A percentile compares a stretch with the other conserved stretches of the same genome.
phyloP scores from a whole-genome alignment of 2,797 vertebrate genomes.

The Dendrocincla tyrannina region DNA sequence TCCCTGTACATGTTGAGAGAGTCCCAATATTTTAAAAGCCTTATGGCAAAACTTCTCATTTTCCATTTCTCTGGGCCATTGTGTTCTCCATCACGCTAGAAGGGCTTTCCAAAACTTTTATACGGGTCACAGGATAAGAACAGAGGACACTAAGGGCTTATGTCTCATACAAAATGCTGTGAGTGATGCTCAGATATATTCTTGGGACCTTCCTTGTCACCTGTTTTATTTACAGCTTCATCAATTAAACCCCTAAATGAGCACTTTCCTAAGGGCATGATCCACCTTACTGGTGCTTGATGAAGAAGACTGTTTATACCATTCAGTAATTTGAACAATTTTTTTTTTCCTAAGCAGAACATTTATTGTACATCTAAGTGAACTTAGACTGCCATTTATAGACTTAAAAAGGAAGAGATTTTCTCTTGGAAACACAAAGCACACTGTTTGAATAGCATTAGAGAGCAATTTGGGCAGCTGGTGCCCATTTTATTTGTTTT shows the following conservation, averaged over 20 bases:
- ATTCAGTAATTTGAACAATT: background rate
- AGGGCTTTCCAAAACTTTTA: background rate
- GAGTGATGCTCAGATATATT: background rate
- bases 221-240: background rate
- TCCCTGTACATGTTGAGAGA: background rate
- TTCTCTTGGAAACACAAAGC: constrained; percentile 28
- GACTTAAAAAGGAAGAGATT: constrained; percentile 13
- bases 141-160: background rate
- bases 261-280: background rate
- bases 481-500: constrained; percentile 49
- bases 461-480: constrained; percentile 54
- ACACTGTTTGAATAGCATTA: constrained; percentile 48
- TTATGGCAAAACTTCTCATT: background rate
- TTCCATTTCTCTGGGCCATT: background rate
- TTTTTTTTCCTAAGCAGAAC: background rate
- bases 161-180: background rate
- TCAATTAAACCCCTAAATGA: background rate
- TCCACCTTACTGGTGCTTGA: background rate
- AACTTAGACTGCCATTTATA: constrained; percentile 42
- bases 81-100: background rate
- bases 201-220: background rate
- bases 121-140: background rate
- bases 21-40: background rate
- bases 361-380: background rate
- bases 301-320: background rate